Evolutionary conservation across 2,888 invertebrate species (phyloP).

Genomic region (Leptinotarsa haldemani): DNA sequence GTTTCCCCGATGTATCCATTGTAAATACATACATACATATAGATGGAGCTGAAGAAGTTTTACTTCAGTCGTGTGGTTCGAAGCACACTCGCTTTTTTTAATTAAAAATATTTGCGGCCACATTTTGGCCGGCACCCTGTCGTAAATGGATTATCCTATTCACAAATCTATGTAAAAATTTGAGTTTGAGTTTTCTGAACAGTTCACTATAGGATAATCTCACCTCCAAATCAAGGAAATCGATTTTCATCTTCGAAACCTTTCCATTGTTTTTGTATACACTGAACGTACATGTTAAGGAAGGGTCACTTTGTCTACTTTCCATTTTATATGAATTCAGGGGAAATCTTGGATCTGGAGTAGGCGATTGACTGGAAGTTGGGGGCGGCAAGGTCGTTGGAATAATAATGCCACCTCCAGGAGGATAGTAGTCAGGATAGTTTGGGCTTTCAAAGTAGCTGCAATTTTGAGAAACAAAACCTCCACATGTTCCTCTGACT

Average conservation of each 20-base stretch:
- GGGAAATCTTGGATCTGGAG: constrained; percentile 56
- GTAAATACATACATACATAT: too few relatives aligned
- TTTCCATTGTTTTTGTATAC: constrained; percentile 72
- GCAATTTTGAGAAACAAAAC: constrained; percentile 70
- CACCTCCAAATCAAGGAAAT: constrained; percentile 79
- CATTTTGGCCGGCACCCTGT: too few relatives aligned
- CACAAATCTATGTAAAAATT: too few relatives aligned
- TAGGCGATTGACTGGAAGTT: constrained; percentile 48
- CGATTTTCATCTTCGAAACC: constrained; percentile 77
- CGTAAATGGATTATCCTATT: too few relatives aligned
- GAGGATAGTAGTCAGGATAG: constrained; percentile 70
- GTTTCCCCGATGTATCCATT: too few relatives aligned
- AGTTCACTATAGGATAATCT: constrained; percentile 34
- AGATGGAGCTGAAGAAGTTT: too few relatives aligned
- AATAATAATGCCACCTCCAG: constrained; percentile 53
- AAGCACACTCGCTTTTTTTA: too few relatives aligned
- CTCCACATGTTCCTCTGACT: constrained; percentile 79
- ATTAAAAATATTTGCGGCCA: too few relatives aligned
- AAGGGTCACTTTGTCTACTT: constrained; percentile 62
- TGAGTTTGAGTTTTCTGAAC: too few relatives aligned
- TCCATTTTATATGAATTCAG: constrained; percentile 30
- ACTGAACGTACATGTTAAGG: constrained; percentile 74
- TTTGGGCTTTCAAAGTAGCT: constrained; percentile 81
- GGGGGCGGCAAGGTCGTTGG: constrained; percentile 50
- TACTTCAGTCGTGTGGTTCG: too few relatives aligned